Evolutionary conservation across 2,797 vertebrate species (phyloP), one percentile per base, ranked within the genome.

Genomic region (Paguma larvata): DNA sequence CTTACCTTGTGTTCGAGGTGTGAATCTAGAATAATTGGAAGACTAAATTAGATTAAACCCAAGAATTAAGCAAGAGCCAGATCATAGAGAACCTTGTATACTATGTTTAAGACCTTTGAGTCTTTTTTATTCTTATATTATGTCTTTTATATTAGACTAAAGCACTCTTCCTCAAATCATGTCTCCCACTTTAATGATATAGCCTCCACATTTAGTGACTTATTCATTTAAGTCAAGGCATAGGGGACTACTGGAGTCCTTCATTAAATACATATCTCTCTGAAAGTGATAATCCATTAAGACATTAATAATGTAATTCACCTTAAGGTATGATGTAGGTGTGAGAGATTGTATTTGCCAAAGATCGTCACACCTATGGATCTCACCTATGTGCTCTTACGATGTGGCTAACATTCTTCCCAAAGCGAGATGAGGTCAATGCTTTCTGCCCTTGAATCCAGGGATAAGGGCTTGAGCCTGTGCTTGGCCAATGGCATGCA

Each of bases 11-110:
- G 88, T 78, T 95, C 77, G 86, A 73, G 53, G 18, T 27, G 32
- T 72, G 34, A 97, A 9, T 51, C 38, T 80, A 80, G 38, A 91
- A 94, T 65, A 72, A 38, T 65, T 56, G 51, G 83, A 89, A 91
- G 80, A 92, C 56, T 63, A 96, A 90, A 23, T 38, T 56, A 91
- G 75, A 92, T 70, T 63, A 96, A 90, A 23, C 44, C 65, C 44
- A 70, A 86, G 56, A 84, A 67, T 89, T 65, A 89, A 41, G 30
- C 53, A 92, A 94, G 38, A 89, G 19, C 41, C 48, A 78, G 51
- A 41, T 53, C 23, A 46, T 3, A 82, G 67, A 84, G 65, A 93
- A 77, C 38, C 7, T 51, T 86, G 62, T 44, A 21, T 77, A n/a
- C 59, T 41, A 9, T 86, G 30, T 87, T 38, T 62, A 90, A 65